Percentiles rank a stretch among this genome's conserved stretches.
These are phyloP conservation scores for Drosophila virilis DNA, from an alignment of 1,140 invertebrate species.

Conservation along the genomic window DNA sequence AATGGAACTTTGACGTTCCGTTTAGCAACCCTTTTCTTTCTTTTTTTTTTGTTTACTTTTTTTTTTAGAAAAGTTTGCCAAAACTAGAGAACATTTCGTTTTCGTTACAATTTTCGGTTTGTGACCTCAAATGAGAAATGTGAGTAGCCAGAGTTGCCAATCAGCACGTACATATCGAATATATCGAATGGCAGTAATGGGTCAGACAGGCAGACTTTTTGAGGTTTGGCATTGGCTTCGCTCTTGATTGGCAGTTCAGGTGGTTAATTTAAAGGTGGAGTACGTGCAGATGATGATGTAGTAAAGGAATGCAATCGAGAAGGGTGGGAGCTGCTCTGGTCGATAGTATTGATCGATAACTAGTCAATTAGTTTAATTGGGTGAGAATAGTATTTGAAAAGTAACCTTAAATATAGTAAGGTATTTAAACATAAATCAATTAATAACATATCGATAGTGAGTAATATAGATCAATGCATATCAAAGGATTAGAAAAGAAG, in stretches of 20 bases:
- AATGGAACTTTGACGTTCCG: slow-evolving; percentile 37
- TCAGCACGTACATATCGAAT: slow-evolving; percentile 72
- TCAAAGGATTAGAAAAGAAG: too few relatives aligned
- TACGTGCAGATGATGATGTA: neutral
- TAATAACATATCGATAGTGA: too few relatives aligned
- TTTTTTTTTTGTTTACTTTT: neutral
- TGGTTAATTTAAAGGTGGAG: neutral
- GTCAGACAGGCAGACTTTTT: slow-evolving; percentile 44
- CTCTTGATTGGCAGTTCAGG: slow-evolving; percentile 36
- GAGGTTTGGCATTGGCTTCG: slow-evolving; percentile 38
- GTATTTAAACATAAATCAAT: too few relatives aligned
- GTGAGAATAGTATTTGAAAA: neutral
- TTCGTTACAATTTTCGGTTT: slow-evolving; percentile 30
- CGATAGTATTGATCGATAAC: slow-evolving; percentile 2
- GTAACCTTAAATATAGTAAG: too few relatives aligned
- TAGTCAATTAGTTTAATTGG: neutral
- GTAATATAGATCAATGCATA: too few relatives aligned
- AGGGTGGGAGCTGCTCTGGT: neutral
- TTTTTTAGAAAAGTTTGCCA: slow-evolving; percentile 37
- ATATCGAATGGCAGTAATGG: slow-evolving; percentile 53
- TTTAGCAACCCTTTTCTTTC: slow-evolving; percentile 6
- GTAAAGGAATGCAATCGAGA: neutral
- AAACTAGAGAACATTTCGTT: slow-evolving; percentile 46
- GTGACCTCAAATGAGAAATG: slow-evolving; percentile 66
- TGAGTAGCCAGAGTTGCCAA: slow-evolving; percentile 51